These are phyloP conservation scores for Hyles lineata DNA, from an alignment of 2,888 invertebrate species.

Conservation along the genomic window DNA sequence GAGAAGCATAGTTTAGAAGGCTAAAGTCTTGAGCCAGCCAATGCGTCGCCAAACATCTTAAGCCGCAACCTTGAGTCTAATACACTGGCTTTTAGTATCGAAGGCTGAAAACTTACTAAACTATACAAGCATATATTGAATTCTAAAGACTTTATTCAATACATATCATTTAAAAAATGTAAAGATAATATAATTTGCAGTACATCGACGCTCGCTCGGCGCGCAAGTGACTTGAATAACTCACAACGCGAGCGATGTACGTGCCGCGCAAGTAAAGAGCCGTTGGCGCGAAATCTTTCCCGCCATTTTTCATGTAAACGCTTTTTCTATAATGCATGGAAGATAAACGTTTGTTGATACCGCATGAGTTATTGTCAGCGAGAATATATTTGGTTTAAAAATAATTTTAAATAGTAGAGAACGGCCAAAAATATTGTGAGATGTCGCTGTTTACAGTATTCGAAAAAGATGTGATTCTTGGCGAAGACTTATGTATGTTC, in stretches of 20 bases:
- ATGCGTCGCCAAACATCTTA: too few relatives aligned
- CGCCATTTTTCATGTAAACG: constrained; percentile 49
- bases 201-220: constrained; percentile 18
- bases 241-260: constrained; percentile 50
- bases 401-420: neutral
- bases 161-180: neutral
- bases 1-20: too few relatives aligned
- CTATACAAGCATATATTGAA: neutral
- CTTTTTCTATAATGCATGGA: constrained; percentile 21
- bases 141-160: constrained; percentile 9
- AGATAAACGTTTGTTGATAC: constrained; percentile 22
- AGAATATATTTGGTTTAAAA: neutral
- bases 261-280: constrained; percentile 47
- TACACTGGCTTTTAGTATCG: neutral
- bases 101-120: neutral
- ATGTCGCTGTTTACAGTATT: too few relatives aligned
- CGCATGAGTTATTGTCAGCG: neutral
- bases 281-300: constrained; percentile 42
- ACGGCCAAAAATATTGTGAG: too few relatives aligned
- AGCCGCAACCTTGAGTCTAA: too few relatives aligned
- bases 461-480: too few relatives aligned
- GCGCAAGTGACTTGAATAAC: constrained; percentile 42
- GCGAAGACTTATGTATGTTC: too few relatives aligned
- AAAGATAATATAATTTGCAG: constrained; percentile 16
- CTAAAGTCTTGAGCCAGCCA: too few relatives aligned